phyloP scores from a whole-genome alignment of 2,888 invertebrate genomes.

The Luperina testacea region DNA sequence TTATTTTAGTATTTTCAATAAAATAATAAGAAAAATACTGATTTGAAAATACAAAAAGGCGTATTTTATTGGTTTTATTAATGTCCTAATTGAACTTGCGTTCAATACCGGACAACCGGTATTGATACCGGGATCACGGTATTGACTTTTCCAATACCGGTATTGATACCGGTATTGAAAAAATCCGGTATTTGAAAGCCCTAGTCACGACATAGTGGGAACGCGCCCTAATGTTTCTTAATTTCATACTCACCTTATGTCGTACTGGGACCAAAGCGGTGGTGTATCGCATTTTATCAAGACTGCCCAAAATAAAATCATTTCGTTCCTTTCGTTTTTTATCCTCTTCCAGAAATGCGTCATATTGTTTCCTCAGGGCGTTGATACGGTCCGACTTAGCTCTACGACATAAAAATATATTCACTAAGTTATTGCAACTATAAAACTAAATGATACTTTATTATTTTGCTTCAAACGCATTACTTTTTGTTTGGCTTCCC shows the following conservation, averaged over 20 bases:
- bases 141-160: too few relatives aligned
- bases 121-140: too few relatives aligned
- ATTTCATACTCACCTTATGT: slow-evolving; percentile 69
- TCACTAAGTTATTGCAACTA: not conserved
- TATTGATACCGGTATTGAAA: too few relatives aligned
- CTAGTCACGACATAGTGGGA: too few relatives aligned
- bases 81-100: too few relatives aligned
- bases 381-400: slow-evolving; percentile 82
- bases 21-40: too few relatives aligned
- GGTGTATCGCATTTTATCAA: slow-evolving; percentile 84
- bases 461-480: slow-evolving; percentile 34
- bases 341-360: slow-evolving; percentile 85
- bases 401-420: slow-evolving; percentile 70
- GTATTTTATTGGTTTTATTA: too few relatives aligned
- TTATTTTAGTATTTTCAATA: too few relatives aligned
- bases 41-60: too few relatives aligned
- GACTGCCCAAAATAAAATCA: slow-evolving; percentile 83
- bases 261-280: slow-evolving; percentile 74
- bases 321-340: slow-evolving; percentile 86
- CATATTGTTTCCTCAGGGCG: slow-evolving; percentile 84
- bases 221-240: not conserved
- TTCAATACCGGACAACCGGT: too few relatives aligned
- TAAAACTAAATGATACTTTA: not conserved
- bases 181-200: too few relatives aligned
- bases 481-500: slow-evolving; percentile 85